A percentile compares a stretch with the other conserved stretches of the same genome.
Conservation (phyloP, 2,888 invertebrate genomes). For the Eudasyphora cyanicolor region DNA sequence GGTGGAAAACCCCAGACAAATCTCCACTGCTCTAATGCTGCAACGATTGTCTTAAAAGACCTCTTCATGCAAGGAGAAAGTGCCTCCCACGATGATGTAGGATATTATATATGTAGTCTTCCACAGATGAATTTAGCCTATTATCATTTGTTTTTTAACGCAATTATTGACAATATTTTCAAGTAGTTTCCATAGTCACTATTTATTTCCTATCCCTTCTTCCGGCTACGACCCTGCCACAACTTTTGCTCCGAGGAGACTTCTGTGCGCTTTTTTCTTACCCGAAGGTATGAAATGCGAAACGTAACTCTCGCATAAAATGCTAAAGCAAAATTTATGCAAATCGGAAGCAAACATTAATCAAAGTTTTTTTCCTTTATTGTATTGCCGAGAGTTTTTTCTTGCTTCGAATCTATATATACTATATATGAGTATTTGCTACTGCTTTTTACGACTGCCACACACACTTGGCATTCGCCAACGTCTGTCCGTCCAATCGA, state of each 20-base stretch:
- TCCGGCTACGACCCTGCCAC: background rate
- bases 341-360: slow-evolving; percentile 79
- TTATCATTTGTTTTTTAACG: too few species aligned
- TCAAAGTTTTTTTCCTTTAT: slow-evolving; percentile 72
- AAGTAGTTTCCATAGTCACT: too few species aligned
- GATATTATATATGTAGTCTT: too few species aligned
- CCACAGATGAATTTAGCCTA: too few species aligned
- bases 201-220: too few species aligned
- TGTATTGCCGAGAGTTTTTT: slow-evolving; percentile 42
- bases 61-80: too few species aligned
- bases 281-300: slow-evolving; percentile 5
- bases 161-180: too few species aligned
- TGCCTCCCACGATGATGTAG: too few species aligned
- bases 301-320: slow-evolving; percentile 30
- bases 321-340: slow-evolving; percentile 78
- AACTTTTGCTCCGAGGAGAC: background rate
- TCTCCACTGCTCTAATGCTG: too few species aligned
- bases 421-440: background rate
- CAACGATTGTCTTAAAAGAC: too few species aligned
- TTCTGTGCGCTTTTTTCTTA: background rate
- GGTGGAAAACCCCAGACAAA: too few species aligned
- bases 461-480: background rate
- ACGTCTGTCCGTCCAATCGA: slow-evolving; percentile 11
- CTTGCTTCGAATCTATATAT: slow-evolving; percentile 17
- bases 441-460: background rate